Evolutionary conservation across 2,888 invertebrate species (phyloP).

Genomic region (Eutolmus rufibarbis): DNA sequence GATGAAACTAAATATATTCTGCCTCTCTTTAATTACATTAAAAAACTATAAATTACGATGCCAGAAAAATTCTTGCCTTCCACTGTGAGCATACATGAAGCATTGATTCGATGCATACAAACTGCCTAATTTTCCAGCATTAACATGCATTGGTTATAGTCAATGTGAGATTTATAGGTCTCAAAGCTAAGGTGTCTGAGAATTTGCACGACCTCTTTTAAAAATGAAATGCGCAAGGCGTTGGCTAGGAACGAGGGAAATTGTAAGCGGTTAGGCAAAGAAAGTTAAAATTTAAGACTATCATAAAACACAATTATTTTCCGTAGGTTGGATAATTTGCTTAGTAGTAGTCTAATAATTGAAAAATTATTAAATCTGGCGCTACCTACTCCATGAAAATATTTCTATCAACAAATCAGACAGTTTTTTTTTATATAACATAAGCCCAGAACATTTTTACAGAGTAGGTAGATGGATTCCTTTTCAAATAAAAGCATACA

Average conservation of each 20-base stretch:
- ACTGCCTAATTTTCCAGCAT: constrained; percentile 7
- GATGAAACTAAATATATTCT: neutral
- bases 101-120: constrained; percentile 1
- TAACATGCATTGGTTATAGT: neutral
- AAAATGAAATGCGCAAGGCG: neutral
- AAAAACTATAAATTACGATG: neutral
- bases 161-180: neutral
- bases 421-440: too few relatives aligned
- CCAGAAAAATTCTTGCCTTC: neutral
- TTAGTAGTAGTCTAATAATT: too few relatives aligned
- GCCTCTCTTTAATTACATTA: neutral
- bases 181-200: neutral
- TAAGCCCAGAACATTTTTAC: too few relatives aligned
- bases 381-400: too few relatives aligned
- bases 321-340: too few relatives aligned
- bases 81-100: neutral
- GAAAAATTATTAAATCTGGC: too few relatives aligned
- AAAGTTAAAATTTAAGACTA: neutral
- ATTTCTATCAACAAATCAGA: too few relatives aligned
- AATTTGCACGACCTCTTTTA: neutral
- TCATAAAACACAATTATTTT: too few relatives aligned
- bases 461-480: too few relatives aligned
- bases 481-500: neutral
- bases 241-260: neutral
- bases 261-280: neutral